Conservation (phyloP, 2,113 vertebrate genomes). For the Channa maculata region DNA sequence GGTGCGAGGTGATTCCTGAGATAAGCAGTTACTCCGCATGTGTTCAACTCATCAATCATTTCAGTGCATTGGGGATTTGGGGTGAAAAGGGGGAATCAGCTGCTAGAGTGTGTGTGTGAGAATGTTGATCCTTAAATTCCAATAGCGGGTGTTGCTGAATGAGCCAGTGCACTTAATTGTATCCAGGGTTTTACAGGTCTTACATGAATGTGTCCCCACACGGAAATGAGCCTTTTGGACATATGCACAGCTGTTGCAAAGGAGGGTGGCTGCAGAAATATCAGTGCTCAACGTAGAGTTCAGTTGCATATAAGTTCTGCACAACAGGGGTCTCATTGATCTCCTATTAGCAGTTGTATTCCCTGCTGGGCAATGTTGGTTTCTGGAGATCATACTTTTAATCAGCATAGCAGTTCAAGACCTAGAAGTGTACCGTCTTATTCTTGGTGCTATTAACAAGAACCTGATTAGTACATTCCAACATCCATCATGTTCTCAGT, state of each 20-base stretch:
- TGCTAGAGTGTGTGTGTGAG: slow-evolving; percentile 16
- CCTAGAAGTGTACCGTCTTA: not conserved
- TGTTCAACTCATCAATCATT: slow-evolving; percentile 68
- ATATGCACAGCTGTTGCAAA: slow-evolving; percentile 66
- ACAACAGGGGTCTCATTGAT: slow-evolving; percentile 35
- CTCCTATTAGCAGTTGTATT: slow-evolving; percentile 49
- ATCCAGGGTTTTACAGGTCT: slow-evolving; percentile 57
- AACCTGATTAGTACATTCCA: slow-evolving; percentile 52
- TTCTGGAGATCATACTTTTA: slow-evolving; percentile 11
- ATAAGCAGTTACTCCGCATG: slow-evolving; percentile 64
- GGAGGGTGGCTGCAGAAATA: slow-evolving; percentile 44
- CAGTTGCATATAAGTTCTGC: slow-evolving; percentile 10
- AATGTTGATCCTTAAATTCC: slow-evolving; percentile 64
- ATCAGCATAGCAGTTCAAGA: slow-evolving; percentile 15
- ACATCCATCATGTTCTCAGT: slow-evolving; percentile 18
- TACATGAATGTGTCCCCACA: slow-evolving; percentile 46
- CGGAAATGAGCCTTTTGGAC: slow-evolving; percentile 61
- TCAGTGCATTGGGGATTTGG: slow-evolving; percentile 47
- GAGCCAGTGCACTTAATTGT: slow-evolving; percentile 53
- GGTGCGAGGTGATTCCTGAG: slow-evolving; percentile 38
- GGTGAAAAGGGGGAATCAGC: slow-evolving; percentile 53
- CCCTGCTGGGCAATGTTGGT: slow-evolving; percentile 40
- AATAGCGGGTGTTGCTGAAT: slow-evolving; percentile 71
- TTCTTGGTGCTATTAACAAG: slow-evolving; percentile 56
- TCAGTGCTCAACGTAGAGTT: slow-evolving; percentile 17